Evolutionary conservation across 2,113 vertebrate genomes (phyloP), one percentile per base, ranked within the genome.

Genomic region (Podiceps cristatus): DNA sequence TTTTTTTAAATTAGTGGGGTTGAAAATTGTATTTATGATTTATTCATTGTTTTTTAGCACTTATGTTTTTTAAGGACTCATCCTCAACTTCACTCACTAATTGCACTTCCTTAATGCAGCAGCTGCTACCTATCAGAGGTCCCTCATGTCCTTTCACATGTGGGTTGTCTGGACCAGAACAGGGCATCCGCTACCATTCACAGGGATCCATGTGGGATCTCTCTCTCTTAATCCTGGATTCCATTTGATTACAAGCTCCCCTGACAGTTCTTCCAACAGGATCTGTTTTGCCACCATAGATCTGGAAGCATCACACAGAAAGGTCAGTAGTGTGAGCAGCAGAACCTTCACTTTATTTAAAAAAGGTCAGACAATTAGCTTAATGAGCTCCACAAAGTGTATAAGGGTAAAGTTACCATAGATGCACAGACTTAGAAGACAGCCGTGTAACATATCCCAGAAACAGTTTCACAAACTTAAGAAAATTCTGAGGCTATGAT

Each of bases 361-460:
- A 59, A 86, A 94, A 95, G 86, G 79, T 90, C 63, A 80, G 92
- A 75, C 47, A 88, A 74, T 74, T 95, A 88, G 50, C 2, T 18
- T 79, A 66, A 90, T 88, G 42, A 93, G 64, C 68, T 86, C 67
- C 11, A 8, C 40, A 35, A 79, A 77, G 37, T 31, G 27, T 25
- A 0, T 58, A 35, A 90, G 40, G 20, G 27, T 86, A 33, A n/a
- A 77, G 50, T 79, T 44, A 40, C 40, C 3, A 1, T 33, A 55
- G 42, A 49, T 29, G 64, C 42, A 71, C 10, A 67, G 59, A 47
- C 47, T 74, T 79, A 28, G 53, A 86, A 90, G 55, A 37, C 58
- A 88, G 47, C 11, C 45, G 10, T 10, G 18, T 47, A 55, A 47
- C 28, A 75, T 84, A 74, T 14, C 35, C 35, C 37, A 77, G 71